Conservation (phyloP, 2,888 invertebrate genomes). For the Lasioglossum marginatum region DNA sequence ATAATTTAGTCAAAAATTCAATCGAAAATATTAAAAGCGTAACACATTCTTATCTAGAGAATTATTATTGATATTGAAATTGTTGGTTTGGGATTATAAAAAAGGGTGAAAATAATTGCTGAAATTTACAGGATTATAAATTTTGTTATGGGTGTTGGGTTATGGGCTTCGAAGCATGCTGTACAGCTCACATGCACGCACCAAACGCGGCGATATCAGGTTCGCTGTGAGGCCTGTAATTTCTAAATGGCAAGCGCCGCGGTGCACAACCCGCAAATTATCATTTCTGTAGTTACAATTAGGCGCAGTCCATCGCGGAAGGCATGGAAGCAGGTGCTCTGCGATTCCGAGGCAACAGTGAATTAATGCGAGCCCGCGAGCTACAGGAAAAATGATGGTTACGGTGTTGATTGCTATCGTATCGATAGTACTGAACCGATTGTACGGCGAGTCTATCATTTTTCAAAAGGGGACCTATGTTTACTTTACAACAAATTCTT, state of each 20-base stretch:
- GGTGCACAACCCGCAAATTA: slow-evolving; percentile 32
- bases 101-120: neutral
- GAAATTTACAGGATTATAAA: slow-evolving; percentile 14
- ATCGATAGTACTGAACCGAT: slow-evolving; percentile 61
- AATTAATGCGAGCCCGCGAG: slow-evolving; percentile 45
- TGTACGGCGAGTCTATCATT: slow-evolving; percentile 33
- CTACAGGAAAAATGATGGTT: slow-evolving; percentile 51
- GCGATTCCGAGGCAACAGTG: slow-evolving; percentile 15
- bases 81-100: neutral
- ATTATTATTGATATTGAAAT: neutral
- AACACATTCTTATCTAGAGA: no score
- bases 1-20: neutral
- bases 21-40: neutral
- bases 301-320: slow-evolving; percentile 15
- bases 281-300: slow-evolving; percentile 43
- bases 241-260: slow-evolving; percentile 39
- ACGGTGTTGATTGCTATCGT: slow-evolving; percentile 62
- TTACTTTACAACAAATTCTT: neutral
- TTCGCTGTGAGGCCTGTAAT: slow-evolving; percentile 27
- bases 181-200: neutral
- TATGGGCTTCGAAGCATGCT: slow-evolving; percentile 23
- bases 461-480: neutral
- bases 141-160: slow-evolving; percentile 20
- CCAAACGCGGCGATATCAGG: neutral
- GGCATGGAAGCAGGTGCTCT: slow-evolving; percentile 52